Conservation (phyloP, 2,888 invertebrate genomes). For the Caenorhabditis imperialis region DNA sequence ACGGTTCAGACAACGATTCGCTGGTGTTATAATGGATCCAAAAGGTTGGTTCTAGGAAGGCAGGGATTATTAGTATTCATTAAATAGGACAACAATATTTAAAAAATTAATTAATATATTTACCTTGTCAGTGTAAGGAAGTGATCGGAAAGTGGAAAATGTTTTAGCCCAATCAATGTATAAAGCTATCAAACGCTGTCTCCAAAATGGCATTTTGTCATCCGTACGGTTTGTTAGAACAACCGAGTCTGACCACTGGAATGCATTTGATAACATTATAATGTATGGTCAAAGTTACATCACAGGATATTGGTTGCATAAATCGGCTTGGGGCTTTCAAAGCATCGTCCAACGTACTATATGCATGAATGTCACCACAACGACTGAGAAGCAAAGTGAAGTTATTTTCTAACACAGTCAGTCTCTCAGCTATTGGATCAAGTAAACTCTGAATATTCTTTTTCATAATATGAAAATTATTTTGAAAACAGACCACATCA, state of each 20-base stretch:
- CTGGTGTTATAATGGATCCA: too few species aligned
- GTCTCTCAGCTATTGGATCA: conserved; percentile 71
- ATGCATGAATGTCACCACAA: conserved; percentile 65
- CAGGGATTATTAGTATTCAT: too few species aligned
- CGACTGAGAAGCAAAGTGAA: conserved; percentile 74
- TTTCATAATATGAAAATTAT: not conserved
- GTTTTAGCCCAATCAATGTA: conserved; percentile 78
- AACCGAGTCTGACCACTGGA: conserved; percentile 72
- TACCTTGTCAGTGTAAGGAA: conserved; percentile 76
- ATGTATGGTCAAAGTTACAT: conserved; percentile 55
- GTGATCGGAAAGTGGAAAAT: conserved; percentile 72
- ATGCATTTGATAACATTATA: not conserved
- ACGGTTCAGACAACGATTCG: too few species aligned
- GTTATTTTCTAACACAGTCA: conserved; percentile 75
- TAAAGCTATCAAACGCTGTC: conserved; percentile 74
- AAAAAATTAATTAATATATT: not conserved
- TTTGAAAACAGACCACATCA: conserved; percentile 29
- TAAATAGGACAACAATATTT: not conserved
- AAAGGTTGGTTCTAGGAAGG: too few species aligned
- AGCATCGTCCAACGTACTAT: conserved; percentile 72
- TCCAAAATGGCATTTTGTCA: conserved; percentile 77
- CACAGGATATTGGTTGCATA: conserved; percentile 70
- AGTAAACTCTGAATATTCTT: conserved; percentile 23
- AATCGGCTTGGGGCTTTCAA: conserved; percentile 72
- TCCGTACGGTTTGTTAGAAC: conserved; percentile 61